A percentile compares a stretch with the other conserved stretches of the same genome.
phyloP scores from a whole-genome alignment of 2,797 vertebrate species.

The Ptychadena robeensis region DNA sequence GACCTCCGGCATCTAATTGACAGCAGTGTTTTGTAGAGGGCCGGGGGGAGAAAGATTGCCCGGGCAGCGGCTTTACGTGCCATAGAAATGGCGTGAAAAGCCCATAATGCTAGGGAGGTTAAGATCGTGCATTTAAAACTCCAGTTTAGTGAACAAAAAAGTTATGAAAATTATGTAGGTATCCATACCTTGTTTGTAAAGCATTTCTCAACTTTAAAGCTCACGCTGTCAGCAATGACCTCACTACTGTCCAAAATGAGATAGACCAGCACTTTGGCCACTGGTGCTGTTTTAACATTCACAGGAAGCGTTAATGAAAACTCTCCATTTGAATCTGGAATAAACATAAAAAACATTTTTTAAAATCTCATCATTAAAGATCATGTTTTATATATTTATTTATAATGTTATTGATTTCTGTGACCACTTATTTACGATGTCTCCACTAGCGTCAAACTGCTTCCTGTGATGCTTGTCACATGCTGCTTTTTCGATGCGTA shows the following conservation, averaged over 20 bases:
- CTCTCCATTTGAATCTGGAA: slow-evolving; percentile 22
- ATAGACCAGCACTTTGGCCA: slow-evolving; percentile 45
- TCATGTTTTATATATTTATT: too few relatives aligned
- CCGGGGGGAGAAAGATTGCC: too few relatives aligned
- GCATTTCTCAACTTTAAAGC: slow-evolving; percentile 46
- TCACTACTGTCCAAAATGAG: slow-evolving; percentile 35
- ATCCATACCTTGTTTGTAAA: slow-evolving; percentile 53
- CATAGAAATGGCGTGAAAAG: too few relatives aligned
- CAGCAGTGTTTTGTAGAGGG: too few relatives aligned
- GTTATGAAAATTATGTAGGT: not conserved
- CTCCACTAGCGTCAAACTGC: too few relatives aligned
- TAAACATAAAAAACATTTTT: not conserved
- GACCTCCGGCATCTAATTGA: too few relatives aligned
- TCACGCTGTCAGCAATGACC: slow-evolving; percentile 37
- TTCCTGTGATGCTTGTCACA: too few relatives aligned
- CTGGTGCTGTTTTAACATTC: not conserved
- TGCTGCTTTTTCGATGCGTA: too few relatives aligned
- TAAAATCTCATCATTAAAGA: not conserved
- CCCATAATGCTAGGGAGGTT: too few relatives aligned
- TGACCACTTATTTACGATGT: too few relatives aligned
- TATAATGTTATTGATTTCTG: too few relatives aligned
- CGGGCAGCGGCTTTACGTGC: too few relatives aligned
- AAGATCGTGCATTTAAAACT: not conserved
- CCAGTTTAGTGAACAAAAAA: not conserved
- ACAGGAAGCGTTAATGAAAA: slow-evolving; percentile 18